These are phyloP conservation scores for Bergia puertoricense DNA, from an alignment of 92 coral and sea anemone genomes.

Conservation along the genomic window DNA sequence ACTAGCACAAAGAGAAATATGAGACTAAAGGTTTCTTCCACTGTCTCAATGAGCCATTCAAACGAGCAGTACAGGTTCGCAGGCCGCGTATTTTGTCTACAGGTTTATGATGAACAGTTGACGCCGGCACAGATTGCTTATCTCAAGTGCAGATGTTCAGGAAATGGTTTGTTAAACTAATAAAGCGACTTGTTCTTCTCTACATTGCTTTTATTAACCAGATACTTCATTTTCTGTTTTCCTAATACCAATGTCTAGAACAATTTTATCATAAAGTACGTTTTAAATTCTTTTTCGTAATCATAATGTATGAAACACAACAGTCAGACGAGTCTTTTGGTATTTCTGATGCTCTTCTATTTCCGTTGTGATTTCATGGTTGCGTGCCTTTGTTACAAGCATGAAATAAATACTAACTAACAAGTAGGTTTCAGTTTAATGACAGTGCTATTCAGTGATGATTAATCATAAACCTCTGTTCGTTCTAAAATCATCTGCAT, in stretches of 20 bases:
- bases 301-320: too few relatives aligned
- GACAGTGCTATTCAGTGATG: background rate
- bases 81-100: conserved; percentile 28
- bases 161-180: background rate
- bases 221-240: too few relatives aligned
- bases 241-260: too few relatives aligned
- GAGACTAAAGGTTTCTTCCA: background rate
- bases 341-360: background rate
- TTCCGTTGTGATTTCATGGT: background rate
- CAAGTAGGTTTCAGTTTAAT: background rate
- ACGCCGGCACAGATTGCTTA: background rate
- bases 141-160: conserved; percentile 26
- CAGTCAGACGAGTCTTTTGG: too few relatives aligned
- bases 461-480: background rate
- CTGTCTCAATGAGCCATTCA: background rate
- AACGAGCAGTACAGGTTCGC: background rate
- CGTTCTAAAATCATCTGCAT: background rate
- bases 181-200: background rate
- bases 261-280: too few relatives aligned
- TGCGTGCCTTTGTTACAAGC: background rate
- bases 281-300: too few relatives aligned
- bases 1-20: background rate
- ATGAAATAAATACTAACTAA: too few relatives aligned
- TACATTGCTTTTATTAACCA: background rate
- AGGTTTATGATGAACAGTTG: conserved; percentile 13